Base-by-base conservation (phyloP, 2,888 invertebrate species). In the Nemoura dubitans region DNA sequence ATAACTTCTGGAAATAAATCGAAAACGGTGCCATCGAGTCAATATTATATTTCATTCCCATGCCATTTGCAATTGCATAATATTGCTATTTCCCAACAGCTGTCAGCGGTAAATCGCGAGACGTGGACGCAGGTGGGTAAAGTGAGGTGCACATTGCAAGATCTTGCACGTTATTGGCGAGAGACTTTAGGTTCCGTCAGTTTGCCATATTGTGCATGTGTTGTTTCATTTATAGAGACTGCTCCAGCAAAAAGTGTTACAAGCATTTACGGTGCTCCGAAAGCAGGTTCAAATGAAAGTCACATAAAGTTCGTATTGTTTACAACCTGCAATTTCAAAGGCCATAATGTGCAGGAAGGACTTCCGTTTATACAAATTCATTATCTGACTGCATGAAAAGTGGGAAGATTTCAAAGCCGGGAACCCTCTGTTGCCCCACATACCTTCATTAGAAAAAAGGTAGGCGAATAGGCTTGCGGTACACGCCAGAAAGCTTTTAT, bases 301-400 rank as follows among this genome's bases (percentile, higher is more conserved):
- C 59, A 59, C 21, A 59, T 16, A 59, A 59, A 7, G 59, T 21
- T 14, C 3, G 59, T 59, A 21, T 59, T 59, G 59, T 59, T 59
- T 59, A 59, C 59, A 59, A 59, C 59, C 59, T 59, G 59, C 59
- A 59, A 59, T 59, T 59, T 59, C 59, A 59, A 59, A 59, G 59
- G 59, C 59, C n/a, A n/a, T 59, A 59, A 59, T 59, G 59, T 21
- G 59, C 59, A 59, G 59, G 59, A 59, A 59, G 59, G 59, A 59
- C 59, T 7, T 59, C 59, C 59, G 59, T 59, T 59, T 59, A 59
- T 59, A n/a, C n/a, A 10, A 10, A 10, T 59, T 59, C 59, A 59
- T 59, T 59, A 59, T 59, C 59, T 59, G 36, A 10, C 36, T 36
- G 36, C 36, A 10, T 6, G 36, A 36, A 36, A 10, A 36, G 36